Evolutionary conservation across 2,888 invertebrate genomes (phyloP), one percentile per base, ranked within the genome.

Genomic region (Agrotis clavis): DNA sequence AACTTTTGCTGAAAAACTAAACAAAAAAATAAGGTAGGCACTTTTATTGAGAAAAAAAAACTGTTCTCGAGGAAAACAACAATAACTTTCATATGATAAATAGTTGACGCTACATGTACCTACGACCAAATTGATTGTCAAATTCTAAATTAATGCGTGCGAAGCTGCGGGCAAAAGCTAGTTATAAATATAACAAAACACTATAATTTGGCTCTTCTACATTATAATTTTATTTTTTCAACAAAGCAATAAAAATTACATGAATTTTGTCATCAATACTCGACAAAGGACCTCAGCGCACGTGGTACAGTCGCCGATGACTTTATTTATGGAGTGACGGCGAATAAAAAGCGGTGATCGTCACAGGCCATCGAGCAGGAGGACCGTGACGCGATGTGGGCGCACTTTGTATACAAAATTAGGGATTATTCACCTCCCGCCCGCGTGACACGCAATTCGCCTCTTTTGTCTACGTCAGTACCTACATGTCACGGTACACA

Each of bases 321-420:
- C 66, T 84, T 76, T 87, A 90, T 90, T 88, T 89, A 88, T 89
- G 86, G 85, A 80, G 84, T 75, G 79, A 81, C 75, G 77, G 79
- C 54, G 75, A 86, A 87, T 87, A 88, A 89, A 89, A 88, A 88
- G 86, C 74, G 87, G 77, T 82, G 81, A 83, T 79, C 90, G 91
- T 91, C 90, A 91, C 86, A 87, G 84, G 86, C 89, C 88, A 92
- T 92, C 89, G 87, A 72, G 79, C 87, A 86, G 66, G 81, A 79
- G 67, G 65, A 87, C 88, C 92, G 91, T 92, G 91, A 91, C 92
- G 90, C 74, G 88, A 90, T 92, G 90, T 91, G 92, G 92, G 92
- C 90, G 80, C 88, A 87, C 82, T 90, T 88, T 92, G 94, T 94
- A 94, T 95, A 93, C 94, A 94, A 93, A 94, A 94, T 94, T 94